Conservation (phyloP, 2,797 vertebrate species). For the Chaetophractus vellerosus region DNA sequence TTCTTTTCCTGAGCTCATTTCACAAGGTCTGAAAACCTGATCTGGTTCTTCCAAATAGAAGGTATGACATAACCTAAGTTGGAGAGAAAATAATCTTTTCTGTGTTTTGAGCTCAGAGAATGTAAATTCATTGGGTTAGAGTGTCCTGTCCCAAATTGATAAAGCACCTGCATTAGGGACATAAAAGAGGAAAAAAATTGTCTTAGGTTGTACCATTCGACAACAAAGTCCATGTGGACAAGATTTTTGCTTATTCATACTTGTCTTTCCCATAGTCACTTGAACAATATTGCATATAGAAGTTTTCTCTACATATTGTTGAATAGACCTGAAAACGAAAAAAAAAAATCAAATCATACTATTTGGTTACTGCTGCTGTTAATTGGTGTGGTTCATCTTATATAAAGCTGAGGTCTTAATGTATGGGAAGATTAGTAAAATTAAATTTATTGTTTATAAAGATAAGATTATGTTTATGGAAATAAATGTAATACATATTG, state of each 20-base stretch:
- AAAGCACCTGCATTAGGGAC: neutral
- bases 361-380: neutral
- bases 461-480: neutral
- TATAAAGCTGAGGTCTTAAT: neutral
- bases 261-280: neutral
- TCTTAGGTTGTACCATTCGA: neutral
- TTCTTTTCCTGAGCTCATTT: neutral
- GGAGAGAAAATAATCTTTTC: neutral
- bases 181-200: neutral
- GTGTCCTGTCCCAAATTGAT: neutral
- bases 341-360: neutral
- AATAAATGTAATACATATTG: neutral
- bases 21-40: neutral
- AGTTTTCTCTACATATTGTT: neutral
- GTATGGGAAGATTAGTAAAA: neutral
- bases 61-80: neutral
- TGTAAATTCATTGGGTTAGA: neutral
- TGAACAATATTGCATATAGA: neutral
- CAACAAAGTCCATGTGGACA: neutral
- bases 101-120: neutral
- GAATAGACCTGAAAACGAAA: constrained; percentile 19
- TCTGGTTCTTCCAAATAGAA: neutral
- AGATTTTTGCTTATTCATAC: neutral
- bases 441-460: neutral
- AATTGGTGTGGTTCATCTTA: constrained; percentile 7